These are phyloP conservation scores for Spisula solida DNA, from an alignment of 2,888 invertebrate genomes.

Conservation along the genomic window DNA sequence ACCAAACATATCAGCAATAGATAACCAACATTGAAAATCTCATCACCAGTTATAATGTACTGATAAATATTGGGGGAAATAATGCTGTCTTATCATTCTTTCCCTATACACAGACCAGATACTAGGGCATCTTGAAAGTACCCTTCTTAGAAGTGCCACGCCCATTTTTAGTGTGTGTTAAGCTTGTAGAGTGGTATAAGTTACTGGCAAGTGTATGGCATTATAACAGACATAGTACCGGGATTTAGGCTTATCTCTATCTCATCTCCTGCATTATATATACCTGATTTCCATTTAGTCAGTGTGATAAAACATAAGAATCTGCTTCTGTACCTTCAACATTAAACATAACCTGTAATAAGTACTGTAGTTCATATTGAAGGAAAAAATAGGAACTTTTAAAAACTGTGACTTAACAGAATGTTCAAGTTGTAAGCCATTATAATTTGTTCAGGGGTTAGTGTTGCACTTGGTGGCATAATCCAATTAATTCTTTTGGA, in stretches of 20 bases:
- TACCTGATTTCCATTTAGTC: conserved; percentile 16
- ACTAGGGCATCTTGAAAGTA: not conserved
- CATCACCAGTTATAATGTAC: conserved; percentile 20
- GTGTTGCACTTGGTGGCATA: no score
- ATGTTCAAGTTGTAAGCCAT: no score
- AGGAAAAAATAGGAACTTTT: no score
- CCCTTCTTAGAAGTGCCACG: conserved; percentile 7
- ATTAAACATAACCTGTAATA: no score
- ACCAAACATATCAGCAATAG: not conserved
- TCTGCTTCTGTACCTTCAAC: not conserved
- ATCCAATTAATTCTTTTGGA: no score
- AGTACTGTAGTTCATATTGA: no score
- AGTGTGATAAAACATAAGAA: not conserved
- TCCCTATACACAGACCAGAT: not conserved
- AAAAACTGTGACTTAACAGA: no score
- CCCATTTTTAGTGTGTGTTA: not conserved
- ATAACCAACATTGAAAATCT: not conserved
- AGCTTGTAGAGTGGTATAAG: not conserved
- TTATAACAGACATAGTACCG: not conserved
- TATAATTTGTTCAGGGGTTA: no score
- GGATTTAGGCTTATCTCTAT: not conserved
- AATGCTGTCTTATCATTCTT: conserved; percentile 2
- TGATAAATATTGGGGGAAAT: not conserved
- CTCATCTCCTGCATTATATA: not conserved
- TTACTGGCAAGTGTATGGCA: not conserved